phyloP scores from a whole-genome alignment of 2,113 vertebrate species.

The Xiphorhynchus elegans region DNA sequence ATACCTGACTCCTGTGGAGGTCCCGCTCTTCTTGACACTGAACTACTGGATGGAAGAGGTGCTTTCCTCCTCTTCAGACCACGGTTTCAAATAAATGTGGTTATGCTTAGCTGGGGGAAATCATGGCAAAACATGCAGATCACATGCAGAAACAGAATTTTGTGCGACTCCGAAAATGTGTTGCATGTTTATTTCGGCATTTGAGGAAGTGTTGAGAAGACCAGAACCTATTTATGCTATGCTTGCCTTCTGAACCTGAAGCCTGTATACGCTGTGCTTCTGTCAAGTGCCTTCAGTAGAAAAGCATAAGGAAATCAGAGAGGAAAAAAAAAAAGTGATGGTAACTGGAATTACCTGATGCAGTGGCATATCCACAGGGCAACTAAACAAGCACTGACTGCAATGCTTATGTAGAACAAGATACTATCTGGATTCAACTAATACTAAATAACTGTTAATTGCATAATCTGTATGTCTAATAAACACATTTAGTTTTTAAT shows the following conservation, averaged over 20 bases:
- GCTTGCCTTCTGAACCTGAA: neutral
- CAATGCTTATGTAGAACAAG: neutral
- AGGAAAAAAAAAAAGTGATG: neutral
- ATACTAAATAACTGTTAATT: neutral
- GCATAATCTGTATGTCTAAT: neutral
- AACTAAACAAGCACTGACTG: neutral
- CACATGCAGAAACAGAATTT: neutral
- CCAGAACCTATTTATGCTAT: neutral
- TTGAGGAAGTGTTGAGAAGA: neutral
- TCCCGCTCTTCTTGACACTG: neutral
- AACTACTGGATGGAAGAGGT: neutral
- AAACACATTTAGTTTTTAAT: neutral
- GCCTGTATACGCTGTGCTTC: neutral
- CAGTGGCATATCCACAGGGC: neutral
- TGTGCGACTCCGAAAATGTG: neutral
- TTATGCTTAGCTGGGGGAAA: neutral
- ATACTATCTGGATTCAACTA: neutral
- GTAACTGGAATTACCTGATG: neutral
- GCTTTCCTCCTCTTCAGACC: neutral
- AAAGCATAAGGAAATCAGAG: neutral
- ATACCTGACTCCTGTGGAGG: neutral
- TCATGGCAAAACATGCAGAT: neutral
- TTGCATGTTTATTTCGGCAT: neutral
- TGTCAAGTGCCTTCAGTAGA: neutral
- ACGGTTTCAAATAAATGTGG: neutral